These are phyloP conservation scores for Idaea straminata DNA, from an alignment of 2,888 invertebrate species.

Conservation along the genomic window DNA sequence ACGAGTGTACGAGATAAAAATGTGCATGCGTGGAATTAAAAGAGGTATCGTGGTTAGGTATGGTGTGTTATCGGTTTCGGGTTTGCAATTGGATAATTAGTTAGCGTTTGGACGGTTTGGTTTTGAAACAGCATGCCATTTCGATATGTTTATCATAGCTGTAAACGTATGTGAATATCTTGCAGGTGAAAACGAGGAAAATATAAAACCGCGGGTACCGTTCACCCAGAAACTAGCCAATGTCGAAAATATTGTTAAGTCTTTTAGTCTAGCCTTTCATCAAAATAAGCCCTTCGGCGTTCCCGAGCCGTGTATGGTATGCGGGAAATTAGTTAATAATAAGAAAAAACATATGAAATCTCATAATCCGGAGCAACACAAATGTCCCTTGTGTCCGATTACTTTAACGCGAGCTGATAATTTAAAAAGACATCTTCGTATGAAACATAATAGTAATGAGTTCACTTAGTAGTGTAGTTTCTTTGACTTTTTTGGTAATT, in stretches of 20 bases:
- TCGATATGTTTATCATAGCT: slow-evolving; percentile 33
- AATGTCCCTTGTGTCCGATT: slow-evolving; percentile 82
- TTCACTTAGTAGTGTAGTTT: slow-evolving; percentile 33
- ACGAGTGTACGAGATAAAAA: slow-evolving; percentile 30
- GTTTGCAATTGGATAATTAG: slow-evolving; percentile 18
- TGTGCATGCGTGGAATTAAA: slow-evolving; percentile 47
- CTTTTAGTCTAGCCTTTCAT: slow-evolving; percentile 56
- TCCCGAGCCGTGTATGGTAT: slow-evolving; percentile 81
- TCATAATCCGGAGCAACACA: slow-evolving; percentile 82
- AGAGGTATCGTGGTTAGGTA: slow-evolving; percentile 32
- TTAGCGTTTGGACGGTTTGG: slow-evolving; percentile 33
- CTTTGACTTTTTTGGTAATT: not conserved
- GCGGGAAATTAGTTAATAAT: slow-evolving; percentile 84
- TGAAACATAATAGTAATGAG: slow-evolving; percentile 72
- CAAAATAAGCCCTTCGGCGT: slow-evolving; percentile 44
- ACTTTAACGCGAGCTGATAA: slow-evolving; percentile 84
- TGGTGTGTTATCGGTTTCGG: slow-evolving; percentile 29
- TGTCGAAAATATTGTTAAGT: slow-evolving; percentile 64
- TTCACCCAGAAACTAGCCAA: slow-evolving; percentile 59
- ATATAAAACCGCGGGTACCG: slow-evolving; percentile 64
- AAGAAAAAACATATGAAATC: slow-evolving; percentile 85
- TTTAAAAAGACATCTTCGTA: slow-evolving; percentile 83
- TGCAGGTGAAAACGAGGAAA: slow-evolving; percentile 77
- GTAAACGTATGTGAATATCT: slow-evolving; percentile 61
- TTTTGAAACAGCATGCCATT: slow-evolving; percentile 41